phyloP scores from a whole-genome alignment of 1,140 invertebrate species.

The Tetragnatha versicolor region DNA sequence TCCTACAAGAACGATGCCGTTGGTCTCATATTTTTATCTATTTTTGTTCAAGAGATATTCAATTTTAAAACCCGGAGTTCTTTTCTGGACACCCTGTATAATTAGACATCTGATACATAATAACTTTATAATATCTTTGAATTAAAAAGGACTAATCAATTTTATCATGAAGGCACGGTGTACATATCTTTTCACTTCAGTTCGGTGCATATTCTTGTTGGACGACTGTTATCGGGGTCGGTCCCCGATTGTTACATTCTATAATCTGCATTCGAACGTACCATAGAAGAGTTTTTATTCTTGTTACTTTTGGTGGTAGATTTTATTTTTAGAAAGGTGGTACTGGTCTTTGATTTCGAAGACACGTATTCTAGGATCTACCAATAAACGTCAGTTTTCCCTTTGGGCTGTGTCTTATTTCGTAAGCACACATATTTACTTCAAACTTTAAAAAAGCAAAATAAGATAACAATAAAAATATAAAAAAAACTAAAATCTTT shows the following conservation, averaged over 20 bases:
- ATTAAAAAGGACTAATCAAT: too few species aligned
- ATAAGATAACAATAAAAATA: too few species aligned
- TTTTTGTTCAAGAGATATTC: too few species aligned
- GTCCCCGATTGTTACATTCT: slow-evolving; percentile 33
- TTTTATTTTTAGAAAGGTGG: slow-evolving; percentile 48
- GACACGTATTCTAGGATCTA: slow-evolving; percentile 29
- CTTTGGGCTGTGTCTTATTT: background rate
- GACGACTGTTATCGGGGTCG: slow-evolving; percentile 7
- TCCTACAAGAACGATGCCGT: too few species aligned
- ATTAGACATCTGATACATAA: too few species aligned
- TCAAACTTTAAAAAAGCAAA: too few species aligned
- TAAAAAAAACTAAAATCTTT: too few species aligned
- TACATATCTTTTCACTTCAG: slow-evolving; percentile 11
- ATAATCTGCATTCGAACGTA: slow-evolving; percentile 26
- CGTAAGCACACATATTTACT: background rate
- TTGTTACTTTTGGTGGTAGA: slow-evolving; percentile 44
- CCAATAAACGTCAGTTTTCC: slow-evolving; percentile 36
- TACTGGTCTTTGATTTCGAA: slow-evolving; percentile 18
- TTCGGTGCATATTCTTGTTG: background rate
- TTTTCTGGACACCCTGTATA: too few species aligned
- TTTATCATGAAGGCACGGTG: too few species aligned
- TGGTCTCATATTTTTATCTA: too few species aligned
- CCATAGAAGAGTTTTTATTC: slow-evolving; percentile 42
- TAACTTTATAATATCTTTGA: too few species aligned
- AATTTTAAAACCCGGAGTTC: too few species aligned